Base-by-base conservation (phyloP, 2,888 invertebrate species). In the Seira sanloemensis region DNA sequence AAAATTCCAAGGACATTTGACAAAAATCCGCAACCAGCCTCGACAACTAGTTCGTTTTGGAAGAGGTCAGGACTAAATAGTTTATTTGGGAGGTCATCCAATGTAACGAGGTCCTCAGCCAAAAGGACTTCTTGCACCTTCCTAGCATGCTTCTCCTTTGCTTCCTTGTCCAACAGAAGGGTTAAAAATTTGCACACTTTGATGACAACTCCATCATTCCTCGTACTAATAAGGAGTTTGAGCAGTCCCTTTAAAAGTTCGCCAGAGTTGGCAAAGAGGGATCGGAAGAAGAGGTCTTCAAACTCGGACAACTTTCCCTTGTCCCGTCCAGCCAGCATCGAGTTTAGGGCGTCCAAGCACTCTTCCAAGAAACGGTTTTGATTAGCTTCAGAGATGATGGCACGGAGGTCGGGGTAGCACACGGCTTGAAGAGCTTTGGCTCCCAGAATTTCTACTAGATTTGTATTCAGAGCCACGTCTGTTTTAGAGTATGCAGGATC, bases 11-110 rank as follows among this genome's bases (percentile, higher is more conserved):
- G 74, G 9, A 82, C 66, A 73, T 78, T 86, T 0, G 87, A 86
- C 9, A 89, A 27, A 50, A 89, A 88, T 58, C 87, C 88, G 73
- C 88, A 88, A 0, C 82, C 83, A 4, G 89, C 84, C 58, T 88
- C 87, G 16, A 89, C 89, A 1, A 86, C 87, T n/a, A 73, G 65
- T 76, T 87, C 88, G 68, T 75, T 83, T 37, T 85, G 78, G 62
- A 87, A 87, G 65, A 88, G 85, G 21, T 86, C 78, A n/a, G 86
- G 71, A 37, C 83, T 84, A 46, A 89, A 88, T 9, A 88, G 62
- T 19, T 86, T 77, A 18, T 78, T 73, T 2, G 89, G 88, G 16
- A 89, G 81, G 54, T 86, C 84, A 54, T 88, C 88, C 16, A 88
- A 69, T 5, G 85, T 81, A 16, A 81, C 72, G 1, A 84, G 73